Percentiles rank a stretch among this genome's conserved stretches.
phyloP scores from a whole-genome alignment of 2,797 vertebrate genomes.

The Tokudaia muenninki region DNA sequence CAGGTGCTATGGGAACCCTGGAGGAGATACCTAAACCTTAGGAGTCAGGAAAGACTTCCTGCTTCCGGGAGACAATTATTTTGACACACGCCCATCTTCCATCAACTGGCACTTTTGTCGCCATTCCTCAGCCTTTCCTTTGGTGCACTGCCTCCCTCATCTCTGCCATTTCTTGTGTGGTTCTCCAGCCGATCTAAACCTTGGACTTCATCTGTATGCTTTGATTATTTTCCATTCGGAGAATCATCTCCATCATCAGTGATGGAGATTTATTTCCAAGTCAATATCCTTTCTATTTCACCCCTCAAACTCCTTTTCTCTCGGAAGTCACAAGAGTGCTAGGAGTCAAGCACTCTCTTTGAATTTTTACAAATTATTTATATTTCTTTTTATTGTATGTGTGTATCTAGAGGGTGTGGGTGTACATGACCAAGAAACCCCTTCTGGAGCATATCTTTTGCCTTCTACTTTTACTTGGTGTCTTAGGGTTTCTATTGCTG shows the following conservation, averaged over 20 bases:
- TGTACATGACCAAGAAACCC: neutral
- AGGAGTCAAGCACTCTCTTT: neutral
- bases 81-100: neutral
- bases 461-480: neutral
- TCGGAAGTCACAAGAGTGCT: neutral
- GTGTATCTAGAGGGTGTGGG: neutral
- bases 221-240: neutral
- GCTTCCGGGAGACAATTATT: slow-evolving; percentile 13
- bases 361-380: neutral
- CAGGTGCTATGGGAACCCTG: neutral
- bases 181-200: no score
- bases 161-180: neutral
- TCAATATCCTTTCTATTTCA: neutral
- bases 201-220: neutral
- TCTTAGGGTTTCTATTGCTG: neutral
- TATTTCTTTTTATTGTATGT: neutral
- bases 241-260: neutral
- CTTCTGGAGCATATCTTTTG: neutral
- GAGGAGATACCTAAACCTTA: neutral
- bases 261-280: neutral
- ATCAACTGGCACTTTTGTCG: neutral
- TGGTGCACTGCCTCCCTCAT: neutral
- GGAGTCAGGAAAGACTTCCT: slow-evolving; percentile 19
- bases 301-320: neutral
- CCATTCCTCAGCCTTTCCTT: neutral